These are phyloP conservation scores for Polypedilum pembai DNA, from an alignment of 1,140 invertebrate species.

Conservation along the genomic window DNA sequence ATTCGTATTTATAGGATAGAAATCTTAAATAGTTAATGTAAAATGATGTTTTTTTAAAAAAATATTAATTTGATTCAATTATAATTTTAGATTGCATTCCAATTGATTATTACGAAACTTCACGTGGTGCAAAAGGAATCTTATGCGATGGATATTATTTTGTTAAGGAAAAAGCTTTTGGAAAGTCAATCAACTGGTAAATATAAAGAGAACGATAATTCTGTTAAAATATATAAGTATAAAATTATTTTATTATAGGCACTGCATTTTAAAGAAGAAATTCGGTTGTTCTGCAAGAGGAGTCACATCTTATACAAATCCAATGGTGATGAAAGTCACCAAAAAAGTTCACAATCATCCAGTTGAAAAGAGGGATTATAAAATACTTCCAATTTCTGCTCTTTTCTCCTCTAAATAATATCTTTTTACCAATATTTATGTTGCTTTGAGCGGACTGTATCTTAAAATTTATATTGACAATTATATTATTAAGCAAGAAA, in stretches of 20 bases:
- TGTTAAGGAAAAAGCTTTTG: slow-evolving; percentile 23
- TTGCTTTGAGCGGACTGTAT: no score
- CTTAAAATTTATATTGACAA: no score
- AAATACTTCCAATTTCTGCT: background rate
- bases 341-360: background rate
- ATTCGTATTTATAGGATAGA: no score
- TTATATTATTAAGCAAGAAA: no score
- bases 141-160: background rate
- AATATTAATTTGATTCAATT: background rate
- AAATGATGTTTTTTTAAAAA: background rate
- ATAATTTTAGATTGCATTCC: background rate
- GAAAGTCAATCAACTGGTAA: background rate
- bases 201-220: background rate
- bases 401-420: background rate
- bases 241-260: background rate
- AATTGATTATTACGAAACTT: background rate
- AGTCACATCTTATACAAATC: background rate
- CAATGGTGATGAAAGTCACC: background rate
- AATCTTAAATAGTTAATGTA: background rate
- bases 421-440: no score
- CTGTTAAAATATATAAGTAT: no score
- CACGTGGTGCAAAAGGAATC: slow-evolving; percentile 7
- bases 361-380: background rate
- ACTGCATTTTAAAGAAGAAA: background rate
- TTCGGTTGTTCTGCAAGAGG: background rate